Evolutionary conservation across 2,113 vertebrate genomes (phyloP), one percentile per base, ranked within the genome.

Genomic region (Cariama cristata): DNA sequence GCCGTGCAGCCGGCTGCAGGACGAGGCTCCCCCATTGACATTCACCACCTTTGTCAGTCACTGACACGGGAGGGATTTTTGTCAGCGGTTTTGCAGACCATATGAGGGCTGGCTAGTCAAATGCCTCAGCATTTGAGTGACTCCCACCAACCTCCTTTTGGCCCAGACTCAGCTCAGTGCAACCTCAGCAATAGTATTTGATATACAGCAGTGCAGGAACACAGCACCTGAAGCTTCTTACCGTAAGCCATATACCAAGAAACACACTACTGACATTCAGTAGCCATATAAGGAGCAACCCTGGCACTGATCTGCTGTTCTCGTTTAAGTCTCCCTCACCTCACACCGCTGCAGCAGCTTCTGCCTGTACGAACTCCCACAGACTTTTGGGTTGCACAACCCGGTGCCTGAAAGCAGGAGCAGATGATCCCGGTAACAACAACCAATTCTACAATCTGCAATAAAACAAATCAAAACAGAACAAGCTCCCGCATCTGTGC

Each of bases 1-100:
- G 10, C 8, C 0, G 1, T 13, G 33, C 73, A 38, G 35, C 40
- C 62, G 21, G 38, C 22, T 27, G 44, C 0, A 0, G 35, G 21
- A 73, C 2, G 1, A 44, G 53, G 19, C 67, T 79, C 64, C 67
- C 40, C 47, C 0, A 0, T 15, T 14, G 35, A 18, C 13, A 15
- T 38, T 69, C 74, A 38, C 28, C 47, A 22, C 42, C 27, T 80
- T 50, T 44, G 47, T 27, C 79, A 33, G 50, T 23, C 42, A 18
- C n/a, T 67, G 79, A 35, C 32, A 47, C 63, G 47, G 44, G 27
- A 62, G 50, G 9, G 50, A 33, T 28, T 73, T 91, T 50, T 82
- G 42, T 35, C 69, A 85, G 45, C 28, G n/a, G 30, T 49, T 94
- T 66, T 79, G 47, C 86, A 91, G 82, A 69, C 49, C 30, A 0